Evolutionary conservation across 2,113 vertebrate species (phyloP).

Genomic region (Camelus dromedarius): DNA sequence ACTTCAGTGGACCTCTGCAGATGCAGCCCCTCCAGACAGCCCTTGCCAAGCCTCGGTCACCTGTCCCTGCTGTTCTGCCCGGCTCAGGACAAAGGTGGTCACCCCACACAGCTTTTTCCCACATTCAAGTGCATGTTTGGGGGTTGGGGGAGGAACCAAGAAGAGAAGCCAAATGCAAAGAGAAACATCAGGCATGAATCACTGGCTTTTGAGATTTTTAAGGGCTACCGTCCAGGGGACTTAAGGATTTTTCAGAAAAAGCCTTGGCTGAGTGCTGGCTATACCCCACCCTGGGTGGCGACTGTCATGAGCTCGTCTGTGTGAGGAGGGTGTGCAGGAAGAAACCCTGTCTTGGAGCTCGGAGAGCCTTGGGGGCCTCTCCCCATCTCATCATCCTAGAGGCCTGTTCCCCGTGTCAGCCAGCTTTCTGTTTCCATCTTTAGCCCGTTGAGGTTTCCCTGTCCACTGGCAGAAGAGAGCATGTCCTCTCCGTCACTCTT

Average conservation of each 20-base stretch:
- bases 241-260: neutral
- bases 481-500: neutral
- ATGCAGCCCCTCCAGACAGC: neutral
- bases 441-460: neutral
- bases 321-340: neutral
- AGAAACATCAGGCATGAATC: neutral
- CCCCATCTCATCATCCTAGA: neutral
- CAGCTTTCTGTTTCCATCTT: neutral
- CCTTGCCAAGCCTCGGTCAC: neutral
- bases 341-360: neutral
- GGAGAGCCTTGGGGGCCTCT: neutral
- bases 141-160: neutral
- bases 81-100: neutral
- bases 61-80: neutral
- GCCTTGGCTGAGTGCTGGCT: neutral
- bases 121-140: neutral
- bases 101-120: neutral
- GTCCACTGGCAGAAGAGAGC: neutral
- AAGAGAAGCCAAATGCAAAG: neutral
- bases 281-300: neutral
- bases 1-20: neutral
- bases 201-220: neutral
- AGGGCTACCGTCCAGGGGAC: neutral
- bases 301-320: accelerated
- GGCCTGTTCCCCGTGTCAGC: neutral